phyloP scores from a whole-genome alignment of 1,140 invertebrate species.

The Stegodyphus mimosarum region DNA sequence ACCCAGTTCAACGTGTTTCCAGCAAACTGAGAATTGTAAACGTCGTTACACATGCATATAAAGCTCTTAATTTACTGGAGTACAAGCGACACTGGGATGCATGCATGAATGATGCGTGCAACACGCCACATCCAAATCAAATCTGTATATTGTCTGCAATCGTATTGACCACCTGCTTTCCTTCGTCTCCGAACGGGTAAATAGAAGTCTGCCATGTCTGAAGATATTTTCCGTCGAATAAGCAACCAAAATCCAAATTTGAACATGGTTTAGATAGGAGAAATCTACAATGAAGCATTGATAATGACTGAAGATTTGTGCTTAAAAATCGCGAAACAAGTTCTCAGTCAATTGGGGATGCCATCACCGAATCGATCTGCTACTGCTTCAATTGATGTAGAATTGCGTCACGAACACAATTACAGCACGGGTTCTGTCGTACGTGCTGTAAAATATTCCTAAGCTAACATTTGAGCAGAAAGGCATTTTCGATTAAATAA shows the following conservation, averaged over 20 bases:
- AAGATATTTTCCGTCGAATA: conserved; percentile 65
- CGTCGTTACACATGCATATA: no score
- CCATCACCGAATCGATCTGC: conserved; percentile 53
- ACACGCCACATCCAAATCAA: conserved; percentile 63
- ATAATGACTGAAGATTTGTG: background rate
- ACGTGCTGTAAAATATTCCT: conserved; percentile 63
- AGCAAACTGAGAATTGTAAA: no score
- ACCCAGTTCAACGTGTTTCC: no score
- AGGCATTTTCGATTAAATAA: conserved; percentile 14
- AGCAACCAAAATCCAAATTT: conserved; percentile 34
- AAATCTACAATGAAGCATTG: conserved; percentile 62
- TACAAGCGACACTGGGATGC: no score
- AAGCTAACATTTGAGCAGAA: background rate
- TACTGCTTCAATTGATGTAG: conserved; percentile 31
- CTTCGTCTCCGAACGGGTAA: background rate
- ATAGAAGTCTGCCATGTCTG: conserved; percentile 50
- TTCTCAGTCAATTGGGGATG: background rate
- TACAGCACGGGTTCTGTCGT: conserved; percentile 65
- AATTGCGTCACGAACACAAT: conserved; percentile 64
- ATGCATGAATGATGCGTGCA: background rate
- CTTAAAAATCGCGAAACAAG: background rate
- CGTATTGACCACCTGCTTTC: conserved; percentile 63
- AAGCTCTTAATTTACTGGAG: no score
- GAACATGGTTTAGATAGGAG: conserved; percentile 63
- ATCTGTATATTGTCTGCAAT: conserved; percentile 68